Percentiles rank a stretch among this genome's conserved stretches.
Evolutionary conservation across 2,888 invertebrate species (phyloP).

Genomic region (Orchesella flavescens): DNA sequence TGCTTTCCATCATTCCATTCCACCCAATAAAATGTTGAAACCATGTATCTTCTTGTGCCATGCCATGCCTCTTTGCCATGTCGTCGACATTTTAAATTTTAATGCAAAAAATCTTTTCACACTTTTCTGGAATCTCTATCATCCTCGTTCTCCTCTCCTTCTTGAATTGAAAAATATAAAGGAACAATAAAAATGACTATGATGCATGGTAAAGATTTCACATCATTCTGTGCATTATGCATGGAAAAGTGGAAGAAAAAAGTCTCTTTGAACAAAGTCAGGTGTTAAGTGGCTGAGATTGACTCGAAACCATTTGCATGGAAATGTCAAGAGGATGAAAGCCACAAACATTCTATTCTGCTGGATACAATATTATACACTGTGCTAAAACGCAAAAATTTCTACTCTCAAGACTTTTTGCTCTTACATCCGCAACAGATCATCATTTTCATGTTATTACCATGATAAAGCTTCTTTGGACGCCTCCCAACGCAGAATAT

Average conservation of each 20-base stretch:
- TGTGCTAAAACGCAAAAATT: neutral
- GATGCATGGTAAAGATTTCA: conserved; percentile 21
- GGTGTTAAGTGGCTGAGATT: conserved; percentile 32
- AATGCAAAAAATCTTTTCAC: conserved; percentile 42
- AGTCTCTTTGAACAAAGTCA: conserved; percentile 16
- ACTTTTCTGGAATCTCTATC: conserved; percentile 51
- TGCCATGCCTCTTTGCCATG: conserved; percentile 16
- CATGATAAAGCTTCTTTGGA: conserved; percentile 31
- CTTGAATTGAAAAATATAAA: conserved; percentile 8
- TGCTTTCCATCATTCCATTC: neutral
- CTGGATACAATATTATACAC: no score
- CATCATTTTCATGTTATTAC: conserved; percentile 7
- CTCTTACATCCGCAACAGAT: conserved; percentile 28
- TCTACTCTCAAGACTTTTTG: neutral
- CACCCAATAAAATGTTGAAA: conserved; percentile 1
- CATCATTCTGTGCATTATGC: conserved; percentile 17
- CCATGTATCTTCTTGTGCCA: neutral
- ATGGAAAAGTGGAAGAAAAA: neutral
- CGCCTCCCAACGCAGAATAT: no score
- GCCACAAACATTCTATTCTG: conserved; percentile 15
- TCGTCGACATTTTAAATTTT: conserved; percentile 49
- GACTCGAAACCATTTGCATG: no score
- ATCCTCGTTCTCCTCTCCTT: neutral
- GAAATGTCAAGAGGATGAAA: neutral
- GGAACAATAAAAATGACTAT: conserved; percentile 1